These are phyloP conservation scores for Brachionus paranguensis DNA, from an alignment of 1,140 invertebrate species.

Conservation along the genomic window DNA sequence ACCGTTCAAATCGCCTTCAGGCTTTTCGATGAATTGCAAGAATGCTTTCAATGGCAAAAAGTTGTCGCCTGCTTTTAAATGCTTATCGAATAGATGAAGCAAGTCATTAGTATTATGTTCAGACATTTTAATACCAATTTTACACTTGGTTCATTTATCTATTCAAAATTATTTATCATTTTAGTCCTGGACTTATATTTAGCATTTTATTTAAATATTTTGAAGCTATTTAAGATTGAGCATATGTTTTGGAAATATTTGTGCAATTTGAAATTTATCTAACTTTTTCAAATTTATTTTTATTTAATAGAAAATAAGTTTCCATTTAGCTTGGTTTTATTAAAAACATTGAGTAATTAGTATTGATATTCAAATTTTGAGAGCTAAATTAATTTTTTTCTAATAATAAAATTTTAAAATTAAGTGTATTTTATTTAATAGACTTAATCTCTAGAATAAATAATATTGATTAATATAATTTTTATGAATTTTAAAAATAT, in stretches of 20 bases:
- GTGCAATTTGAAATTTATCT: background rate
- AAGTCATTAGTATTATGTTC: background rate
- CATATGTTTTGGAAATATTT: background rate
- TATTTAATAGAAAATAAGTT: no score
- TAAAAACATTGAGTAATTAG: no score
- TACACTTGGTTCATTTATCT: background rate
- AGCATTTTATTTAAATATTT: background rate
- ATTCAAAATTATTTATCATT: background rate
- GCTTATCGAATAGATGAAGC: constrained; percentile 9
- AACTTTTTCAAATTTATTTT: background rate
- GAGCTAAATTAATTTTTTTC: no score
- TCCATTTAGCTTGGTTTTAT: no score
- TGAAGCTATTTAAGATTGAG: background rate
- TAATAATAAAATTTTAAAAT: no score
- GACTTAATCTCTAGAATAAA: no score
- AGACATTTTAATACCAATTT: background rate
- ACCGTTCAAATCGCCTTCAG: background rate
- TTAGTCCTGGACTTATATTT: constrained; percentile 16
- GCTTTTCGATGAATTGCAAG: background rate
- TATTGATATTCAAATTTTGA: no score
- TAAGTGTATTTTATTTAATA: no score
- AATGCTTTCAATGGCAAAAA: constrained; percentile 21
- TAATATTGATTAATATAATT: no score
- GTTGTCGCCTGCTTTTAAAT: constrained; percentile 13
- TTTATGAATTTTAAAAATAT: no score